A percentile compares a stretch with the other conserved stretches of the same genome.
Conservation (phyloP, 2,888 invertebrate species). For the Netelia fuscicornis region DNA sequence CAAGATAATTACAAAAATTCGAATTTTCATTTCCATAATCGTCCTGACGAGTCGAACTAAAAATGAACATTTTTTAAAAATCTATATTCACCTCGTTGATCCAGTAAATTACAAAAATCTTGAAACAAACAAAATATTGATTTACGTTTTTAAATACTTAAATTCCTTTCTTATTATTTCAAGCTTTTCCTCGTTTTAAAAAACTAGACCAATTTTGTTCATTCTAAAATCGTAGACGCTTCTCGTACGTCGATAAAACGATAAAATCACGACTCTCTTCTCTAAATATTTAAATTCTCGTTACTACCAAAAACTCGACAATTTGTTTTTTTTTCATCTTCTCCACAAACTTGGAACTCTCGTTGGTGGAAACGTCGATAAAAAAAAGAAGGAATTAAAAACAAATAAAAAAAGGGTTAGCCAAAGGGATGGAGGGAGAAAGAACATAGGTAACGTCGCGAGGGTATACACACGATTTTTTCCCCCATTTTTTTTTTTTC, state of each 20-base stretch:
- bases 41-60: too few species aligned
- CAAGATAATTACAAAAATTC: too few species aligned
- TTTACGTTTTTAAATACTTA: background rate
- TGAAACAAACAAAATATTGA: background rate
- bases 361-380: background rate
- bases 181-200: background rate
- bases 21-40: too few species aligned
- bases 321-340: too few species aligned
- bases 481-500: background rate
- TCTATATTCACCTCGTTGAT: too few species aligned
- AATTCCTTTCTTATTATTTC: too few species aligned
- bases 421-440: background rate
- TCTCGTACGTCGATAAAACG: background rate
- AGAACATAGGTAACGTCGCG: background rate
- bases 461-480: constrained; percentile 11
- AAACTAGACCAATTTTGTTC: background rate
- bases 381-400: background rate
- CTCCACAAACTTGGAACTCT: too few species aligned
- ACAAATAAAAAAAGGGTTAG: constrained; percentile 2
- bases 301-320: too few species aligned
- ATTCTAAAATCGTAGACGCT: background rate
- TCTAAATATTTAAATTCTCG: too few species aligned
- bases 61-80: too few species aligned
- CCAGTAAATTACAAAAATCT: too few species aligned
- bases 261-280: too few species aligned